A percentile compares a stretch with the other conserved stretches of the same genome.
Evolutionary conservation across 2,113 vertebrate genomes (phyloP).

Genomic region (Bos javanicus): DNA sequence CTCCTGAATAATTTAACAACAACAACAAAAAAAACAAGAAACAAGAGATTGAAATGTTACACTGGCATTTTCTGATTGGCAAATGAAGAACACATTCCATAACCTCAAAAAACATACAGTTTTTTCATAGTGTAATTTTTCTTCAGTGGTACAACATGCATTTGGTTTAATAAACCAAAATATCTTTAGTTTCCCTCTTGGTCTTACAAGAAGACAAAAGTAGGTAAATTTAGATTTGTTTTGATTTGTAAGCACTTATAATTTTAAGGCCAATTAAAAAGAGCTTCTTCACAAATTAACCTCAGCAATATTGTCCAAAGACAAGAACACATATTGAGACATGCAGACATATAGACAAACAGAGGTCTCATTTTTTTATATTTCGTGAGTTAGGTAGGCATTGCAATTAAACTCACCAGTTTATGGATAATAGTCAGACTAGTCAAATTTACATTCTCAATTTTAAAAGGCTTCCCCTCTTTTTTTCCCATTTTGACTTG

Average conservation of each 20-base stretch:
- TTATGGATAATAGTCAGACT: neutral
- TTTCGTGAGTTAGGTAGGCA: neutral
- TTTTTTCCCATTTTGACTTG: neutral
- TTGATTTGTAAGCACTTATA: neutral
- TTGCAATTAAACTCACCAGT: neutral
- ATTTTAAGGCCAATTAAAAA: neutral
- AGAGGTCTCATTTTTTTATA: neutral
- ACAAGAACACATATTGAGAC: neutral
- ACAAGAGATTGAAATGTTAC: neutral
- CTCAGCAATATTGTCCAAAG: neutral
- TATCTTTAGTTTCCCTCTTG: neutral
- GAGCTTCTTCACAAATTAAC: neutral
- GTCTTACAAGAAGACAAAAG: neutral
- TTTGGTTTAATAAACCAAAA: neutral
- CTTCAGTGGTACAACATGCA: neutral
- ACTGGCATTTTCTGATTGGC: neutral
- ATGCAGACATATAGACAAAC: neutral
- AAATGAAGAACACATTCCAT: neutral
- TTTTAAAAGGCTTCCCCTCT: neutral
- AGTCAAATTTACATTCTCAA: neutral
- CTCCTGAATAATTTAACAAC: neutral
- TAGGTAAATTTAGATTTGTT: neutral
- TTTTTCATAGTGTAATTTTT: neutral
- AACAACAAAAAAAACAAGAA: neutral
- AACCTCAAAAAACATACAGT: neutral